These are phyloP conservation scores for Adela reaumurella DNA, from an alignment of 2,888 invertebrate genomes.

Conservation along the genomic window DNA sequence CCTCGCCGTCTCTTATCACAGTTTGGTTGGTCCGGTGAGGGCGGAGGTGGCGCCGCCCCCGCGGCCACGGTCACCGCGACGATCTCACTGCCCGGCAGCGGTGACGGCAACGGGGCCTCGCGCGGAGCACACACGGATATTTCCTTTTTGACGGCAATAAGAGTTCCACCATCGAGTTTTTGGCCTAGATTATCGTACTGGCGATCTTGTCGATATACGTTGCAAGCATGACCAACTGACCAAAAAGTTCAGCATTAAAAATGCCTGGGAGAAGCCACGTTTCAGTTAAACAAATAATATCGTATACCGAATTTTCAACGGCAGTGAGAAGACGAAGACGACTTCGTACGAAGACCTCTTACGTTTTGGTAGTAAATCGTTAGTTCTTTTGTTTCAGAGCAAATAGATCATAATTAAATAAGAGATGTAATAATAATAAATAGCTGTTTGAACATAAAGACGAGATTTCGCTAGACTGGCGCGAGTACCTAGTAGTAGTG, in stretches of 20 bases:
- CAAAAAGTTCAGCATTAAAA: neutral
- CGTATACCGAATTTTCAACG: neutral
- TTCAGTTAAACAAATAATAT: neutral
- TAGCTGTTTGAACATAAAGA: neutral
- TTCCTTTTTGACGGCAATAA: neutral
- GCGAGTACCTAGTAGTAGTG: too few species aligned
- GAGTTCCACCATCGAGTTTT: neutral
- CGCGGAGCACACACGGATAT: neutral
- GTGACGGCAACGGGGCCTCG: neutral
- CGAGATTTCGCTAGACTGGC: too few species aligned
- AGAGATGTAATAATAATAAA: neutral
- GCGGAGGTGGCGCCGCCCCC: too few species aligned
- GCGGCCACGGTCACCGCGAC: neutral
- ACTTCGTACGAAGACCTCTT: neutral
- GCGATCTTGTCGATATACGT: neutral
- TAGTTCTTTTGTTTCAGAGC: neutral
- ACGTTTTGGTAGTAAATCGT: neutral
- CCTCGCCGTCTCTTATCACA: too few species aligned
- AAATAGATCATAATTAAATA: neutral
- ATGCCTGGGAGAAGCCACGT: neutral
- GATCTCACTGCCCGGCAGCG: neutral
- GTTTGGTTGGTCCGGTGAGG: too few species aligned
- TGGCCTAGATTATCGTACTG: neutral
- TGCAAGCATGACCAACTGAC: neutral
- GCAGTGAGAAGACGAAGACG: neutral